phyloP scores from a whole-genome alignment of 2,888 invertebrate species.

The Ametastegia equiseti region DNA sequence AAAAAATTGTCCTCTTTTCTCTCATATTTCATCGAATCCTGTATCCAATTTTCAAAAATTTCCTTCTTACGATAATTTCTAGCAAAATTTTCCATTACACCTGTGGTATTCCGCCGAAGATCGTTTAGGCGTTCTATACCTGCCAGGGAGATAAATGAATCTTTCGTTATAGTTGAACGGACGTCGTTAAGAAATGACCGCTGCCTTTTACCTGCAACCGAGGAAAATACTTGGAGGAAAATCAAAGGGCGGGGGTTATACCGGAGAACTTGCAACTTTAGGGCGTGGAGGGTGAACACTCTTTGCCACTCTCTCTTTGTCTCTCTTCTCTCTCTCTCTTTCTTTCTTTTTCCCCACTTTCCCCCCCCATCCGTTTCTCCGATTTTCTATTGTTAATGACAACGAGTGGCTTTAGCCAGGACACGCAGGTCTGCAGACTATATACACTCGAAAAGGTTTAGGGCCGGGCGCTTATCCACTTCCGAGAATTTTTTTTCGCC shows the following conservation, averaged over 20 bases:
- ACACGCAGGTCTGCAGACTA: neutral
- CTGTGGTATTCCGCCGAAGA: neutral
- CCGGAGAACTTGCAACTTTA: slow-evolving; percentile 5
- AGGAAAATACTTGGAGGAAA: slow-evolving; percentile 7
- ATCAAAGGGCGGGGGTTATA: slow-evolving; percentile 9
- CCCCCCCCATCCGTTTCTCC: neutral
- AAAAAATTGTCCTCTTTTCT: neutral
- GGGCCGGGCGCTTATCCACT: neutral
- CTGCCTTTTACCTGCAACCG: slow-evolving; percentile 7
- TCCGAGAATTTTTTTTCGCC: slow-evolving; percentile 21
- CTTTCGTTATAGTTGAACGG: neutral
- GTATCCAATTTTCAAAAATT: neutral
- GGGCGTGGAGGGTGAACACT: neutral
- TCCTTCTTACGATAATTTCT: no score
- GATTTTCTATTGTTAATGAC: slow-evolving; percentile 22
- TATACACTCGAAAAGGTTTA: neutral
- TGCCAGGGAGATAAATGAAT: slow-evolving; percentile 20
- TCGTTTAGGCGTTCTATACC: neutral
- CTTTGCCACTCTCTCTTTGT: neutral
- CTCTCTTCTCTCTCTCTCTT: neutral
- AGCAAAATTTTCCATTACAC: neutral
- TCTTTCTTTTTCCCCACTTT: no score
- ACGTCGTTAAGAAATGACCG: neutral
- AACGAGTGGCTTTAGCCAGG: slow-evolving; percentile 15
- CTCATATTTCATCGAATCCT: neutral